Base-by-base conservation (phyloP, 2,797 vertebrate genomes). In the Phyllotis vaccarum region DNA sequence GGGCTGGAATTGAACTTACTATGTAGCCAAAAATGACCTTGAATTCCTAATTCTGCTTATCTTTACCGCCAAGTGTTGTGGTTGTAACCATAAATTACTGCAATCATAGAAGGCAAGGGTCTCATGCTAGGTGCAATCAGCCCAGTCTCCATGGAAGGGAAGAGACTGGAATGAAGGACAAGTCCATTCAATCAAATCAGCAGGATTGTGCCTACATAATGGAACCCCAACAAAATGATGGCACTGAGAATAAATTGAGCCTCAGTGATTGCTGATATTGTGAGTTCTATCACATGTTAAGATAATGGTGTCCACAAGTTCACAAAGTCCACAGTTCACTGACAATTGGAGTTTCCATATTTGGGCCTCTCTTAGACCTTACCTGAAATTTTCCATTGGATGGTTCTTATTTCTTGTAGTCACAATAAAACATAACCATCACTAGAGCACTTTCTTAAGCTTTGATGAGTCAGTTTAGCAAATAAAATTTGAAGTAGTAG, bases 391-490 rank as follows among this genome's bases (percentile, higher is more conserved):
- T 29, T 92, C 37, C 17, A 29, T 78, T 82, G 68, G 14, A n/a
- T 46, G 2, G 10, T 66, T 93, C 54, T 86, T n/a, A 76, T 86
- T 78, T 82, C 31, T 12, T 80, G 24, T 54, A 91, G 62, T 78
- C 58, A 43, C 68, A 81, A 88, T 75, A 88, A 74, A 40, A 49
- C 27, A 21, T 56, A 21, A 68, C 46, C 46, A 68, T 27, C 49
- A 52, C 11, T 43, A 34, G 3, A 56, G 49, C 10, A 72, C 14
- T 64, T 89, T 75, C 21, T 13, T 54, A 91, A 86, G 5, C 93
- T 72, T 80, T 76, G n/a, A 8, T 83, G 85, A 95, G 60, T 93
- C 81, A 90, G 64, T 66, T 22, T 58, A 83, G 56, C 29, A 88
- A 93, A 85, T 86, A 27, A 82, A 72, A 91, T 52, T 40, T 72